phyloP scores from a whole-genome alignment of 2,888 invertebrate species.

The Cinara cedri region DNA sequence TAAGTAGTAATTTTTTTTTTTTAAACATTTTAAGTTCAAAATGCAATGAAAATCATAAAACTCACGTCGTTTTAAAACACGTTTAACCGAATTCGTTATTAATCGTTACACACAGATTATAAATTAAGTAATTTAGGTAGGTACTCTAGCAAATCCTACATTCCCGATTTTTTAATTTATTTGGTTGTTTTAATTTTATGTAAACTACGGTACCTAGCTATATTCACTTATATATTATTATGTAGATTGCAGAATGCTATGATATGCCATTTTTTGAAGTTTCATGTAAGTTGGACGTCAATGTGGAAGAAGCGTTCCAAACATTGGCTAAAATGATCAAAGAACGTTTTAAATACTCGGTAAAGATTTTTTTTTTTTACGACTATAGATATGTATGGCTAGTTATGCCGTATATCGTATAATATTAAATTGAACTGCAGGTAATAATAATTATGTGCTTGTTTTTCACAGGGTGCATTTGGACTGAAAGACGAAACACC shows the following conservation, averaged over 20 bases:
- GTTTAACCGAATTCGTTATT: too few relatives aligned
- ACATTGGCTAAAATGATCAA: slow-evolving; percentile 82
- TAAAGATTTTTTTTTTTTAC: slow-evolving; percentile 8
- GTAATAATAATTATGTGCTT: neutral
- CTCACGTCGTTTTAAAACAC: too few relatives aligned
- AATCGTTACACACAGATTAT: too few relatives aligned
- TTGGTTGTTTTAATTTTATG: too few relatives aligned
- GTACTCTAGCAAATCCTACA: too few relatives aligned
- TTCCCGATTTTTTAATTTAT: too few relatives aligned
- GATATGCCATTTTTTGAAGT: slow-evolving; percentile 89
- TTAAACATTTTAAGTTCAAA: too few relatives aligned
- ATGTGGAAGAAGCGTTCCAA: slow-evolving; percentile 82
- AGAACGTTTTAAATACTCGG: slow-evolving; percentile 67
- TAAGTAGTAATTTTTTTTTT: too few relatives aligned
- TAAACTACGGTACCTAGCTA: too few relatives aligned
- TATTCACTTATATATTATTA: slow-evolving; percentile 59
- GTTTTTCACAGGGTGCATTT: slow-evolving; percentile 35
- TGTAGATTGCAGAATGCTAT: slow-evolving; percentile 82
- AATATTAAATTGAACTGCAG: neutral
- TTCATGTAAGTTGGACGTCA: slow-evolving; percentile 84
- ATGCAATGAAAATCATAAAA: too few relatives aligned
- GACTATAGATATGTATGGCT: too few relatives aligned
- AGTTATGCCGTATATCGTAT: neutral
- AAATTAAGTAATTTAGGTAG: too few relatives aligned
- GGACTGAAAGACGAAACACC: slow-evolving; percentile 44